Conservation (phyloP, 1,140 invertebrate genomes). For the Sarcophaga peregrina region DNA sequence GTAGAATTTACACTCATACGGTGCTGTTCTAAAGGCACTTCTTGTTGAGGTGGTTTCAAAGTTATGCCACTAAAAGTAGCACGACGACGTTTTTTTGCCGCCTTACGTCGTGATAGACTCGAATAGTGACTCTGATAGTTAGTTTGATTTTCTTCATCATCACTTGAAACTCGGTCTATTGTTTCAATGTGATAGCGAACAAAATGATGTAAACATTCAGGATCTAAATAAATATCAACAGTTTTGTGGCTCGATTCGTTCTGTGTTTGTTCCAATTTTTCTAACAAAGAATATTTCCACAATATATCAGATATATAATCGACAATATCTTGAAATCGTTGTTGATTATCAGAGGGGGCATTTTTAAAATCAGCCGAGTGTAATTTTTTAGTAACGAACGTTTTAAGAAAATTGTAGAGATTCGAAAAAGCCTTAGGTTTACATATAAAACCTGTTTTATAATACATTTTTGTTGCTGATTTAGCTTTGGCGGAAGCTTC, state of each 20-base stretch:
- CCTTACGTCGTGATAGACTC: conserved; percentile 55
- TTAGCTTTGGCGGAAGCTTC: conserved; percentile 33
- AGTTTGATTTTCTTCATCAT: conserved; percentile 59
- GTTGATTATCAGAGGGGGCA: conserved; percentile 49
- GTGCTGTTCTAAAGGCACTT: neutral
- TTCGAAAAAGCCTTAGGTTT: conserved; percentile 49
- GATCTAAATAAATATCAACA: conserved; percentile 48
- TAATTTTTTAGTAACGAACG: conserved; percentile 59
- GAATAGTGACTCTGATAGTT: conserved; percentile 50
- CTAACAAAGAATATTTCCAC: conserved; percentile 58
- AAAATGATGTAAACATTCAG: conserved; percentile 56
- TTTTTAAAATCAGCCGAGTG: conserved; percentile 60
- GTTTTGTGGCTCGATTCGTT: conserved; percentile 41
- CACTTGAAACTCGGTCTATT: conserved; percentile 58
- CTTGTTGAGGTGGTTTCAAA: neutral
- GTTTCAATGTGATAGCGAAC: conserved; percentile 54
- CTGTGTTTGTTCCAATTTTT: conserved; percentile 58
- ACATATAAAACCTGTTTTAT: conserved; percentile 59
- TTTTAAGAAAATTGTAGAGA: conserved; percentile 58
- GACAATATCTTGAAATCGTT: conserved; percentile 54
- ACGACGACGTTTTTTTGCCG: conserved; percentile 51
- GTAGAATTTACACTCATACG: neutral
- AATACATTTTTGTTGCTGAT: neutral
- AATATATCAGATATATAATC: conserved; percentile 58
- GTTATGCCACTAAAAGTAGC: conserved; percentile 54